Conservation (phyloP, 2,113 vertebrate genomes). For the Chionis minor region DNA sequence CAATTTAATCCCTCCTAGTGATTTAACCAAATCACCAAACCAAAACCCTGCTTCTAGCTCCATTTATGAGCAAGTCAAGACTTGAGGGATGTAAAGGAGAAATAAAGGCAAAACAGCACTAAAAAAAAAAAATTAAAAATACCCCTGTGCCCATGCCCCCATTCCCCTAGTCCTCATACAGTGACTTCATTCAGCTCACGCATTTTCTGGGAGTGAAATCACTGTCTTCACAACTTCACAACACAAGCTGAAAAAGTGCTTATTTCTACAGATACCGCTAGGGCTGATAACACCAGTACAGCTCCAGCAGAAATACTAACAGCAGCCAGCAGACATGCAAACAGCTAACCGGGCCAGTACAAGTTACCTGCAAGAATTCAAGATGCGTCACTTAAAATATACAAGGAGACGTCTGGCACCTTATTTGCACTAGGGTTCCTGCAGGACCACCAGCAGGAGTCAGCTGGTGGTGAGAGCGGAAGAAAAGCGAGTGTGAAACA, state of each 20-base stretch:
- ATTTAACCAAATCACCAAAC: slow-evolving; percentile 45
- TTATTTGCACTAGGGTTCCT: neutral
- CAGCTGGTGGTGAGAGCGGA: neutral
- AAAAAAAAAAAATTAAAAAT: neutral
- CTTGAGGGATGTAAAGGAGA: neutral
- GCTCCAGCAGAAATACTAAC: neutral
- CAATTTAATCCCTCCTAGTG: neutral
- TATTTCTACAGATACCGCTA: neutral
- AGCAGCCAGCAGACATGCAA: neutral
- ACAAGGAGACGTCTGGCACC: neutral
- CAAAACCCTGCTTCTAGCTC: neutral
- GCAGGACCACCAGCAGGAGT: neutral
- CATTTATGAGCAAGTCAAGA: neutral
- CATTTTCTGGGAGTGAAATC: neutral
- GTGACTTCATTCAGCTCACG: neutral
- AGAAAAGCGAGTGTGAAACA: neutral
- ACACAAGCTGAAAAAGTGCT: neutral
- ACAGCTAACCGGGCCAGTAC: fast-evolving
- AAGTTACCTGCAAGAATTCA: neutral
- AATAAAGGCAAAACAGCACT: neutral
- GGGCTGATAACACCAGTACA: neutral
- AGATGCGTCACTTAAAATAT: neutral
- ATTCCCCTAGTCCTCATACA: neutral
- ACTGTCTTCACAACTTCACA: neutral
- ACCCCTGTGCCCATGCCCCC: neutral